Conservation (phyloP, 2,797 vertebrate species). For the Glyptemys insculpta region DNA sequence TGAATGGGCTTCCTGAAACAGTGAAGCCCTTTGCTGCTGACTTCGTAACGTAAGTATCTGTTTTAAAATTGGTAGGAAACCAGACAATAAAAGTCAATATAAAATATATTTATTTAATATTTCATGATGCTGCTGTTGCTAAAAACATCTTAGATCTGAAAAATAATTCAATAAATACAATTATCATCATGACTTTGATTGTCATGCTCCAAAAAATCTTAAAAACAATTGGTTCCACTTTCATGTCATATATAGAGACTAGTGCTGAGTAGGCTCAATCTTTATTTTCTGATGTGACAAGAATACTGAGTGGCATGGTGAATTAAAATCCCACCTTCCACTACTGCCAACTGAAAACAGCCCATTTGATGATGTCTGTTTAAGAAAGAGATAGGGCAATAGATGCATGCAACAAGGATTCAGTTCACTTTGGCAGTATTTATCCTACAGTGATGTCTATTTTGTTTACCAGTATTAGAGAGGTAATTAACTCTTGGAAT, state of each 20-base stretch:
- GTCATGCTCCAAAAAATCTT: slow-evolving; percentile 27
- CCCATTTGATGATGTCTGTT: neutral
- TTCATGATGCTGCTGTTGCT: slow-evolving; percentile 57
- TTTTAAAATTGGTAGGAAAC: slow-evolving; percentile 43
- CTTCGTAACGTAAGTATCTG: slow-evolving; percentile 41
- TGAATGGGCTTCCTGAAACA: slow-evolving; percentile 14
- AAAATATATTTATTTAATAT: slow-evolving; percentile 52
- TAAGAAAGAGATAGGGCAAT: neutral
- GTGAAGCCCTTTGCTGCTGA: slow-evolving; percentile 1
- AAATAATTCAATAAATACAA: slow-evolving; percentile 57
- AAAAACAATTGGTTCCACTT: slow-evolving; percentile 58
- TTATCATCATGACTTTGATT: slow-evolving; percentile 46
- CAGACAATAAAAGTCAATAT: slow-evolving; percentile 50
- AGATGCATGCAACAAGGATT: neutral
- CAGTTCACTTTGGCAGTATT: neutral
- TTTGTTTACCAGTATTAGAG: neutral
- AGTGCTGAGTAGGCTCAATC: slow-evolving; percentile 5
- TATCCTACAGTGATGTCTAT: neutral
- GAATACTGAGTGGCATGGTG: slow-evolving; percentile 14
- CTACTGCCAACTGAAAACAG: slow-evolving; percentile 35
- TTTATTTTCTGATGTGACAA: neutral
- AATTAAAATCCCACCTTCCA: slow-evolving; percentile 23
- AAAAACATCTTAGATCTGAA: slow-evolving; percentile 57
- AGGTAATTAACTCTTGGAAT: neutral
- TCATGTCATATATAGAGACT: slow-evolving; percentile 2